Base-by-base conservation (phyloP, 2,797 vertebrate genomes). In the Zonotrichia albicollis region DNA sequence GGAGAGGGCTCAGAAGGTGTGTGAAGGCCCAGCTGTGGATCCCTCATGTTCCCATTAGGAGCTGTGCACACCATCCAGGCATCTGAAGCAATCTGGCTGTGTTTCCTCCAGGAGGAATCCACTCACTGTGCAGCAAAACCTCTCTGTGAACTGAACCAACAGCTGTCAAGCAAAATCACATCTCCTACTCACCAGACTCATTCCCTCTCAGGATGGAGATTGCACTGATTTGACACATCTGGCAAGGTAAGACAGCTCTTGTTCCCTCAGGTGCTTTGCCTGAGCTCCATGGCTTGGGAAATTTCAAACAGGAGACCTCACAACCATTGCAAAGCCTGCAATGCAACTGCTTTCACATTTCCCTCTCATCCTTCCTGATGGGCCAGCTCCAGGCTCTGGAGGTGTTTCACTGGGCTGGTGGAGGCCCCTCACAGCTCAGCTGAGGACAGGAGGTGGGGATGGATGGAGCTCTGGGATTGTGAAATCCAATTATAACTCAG, bases 401-500 rank as follows among this genome's bases (percentile, higher is more conserved):
- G 46, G 8, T 61, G 66, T 89, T 6, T 16, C 43, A 20, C 16
- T 16, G 74, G 16, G 53, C 60, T 92, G 61, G 26, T 8, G 2
- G 13, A 64, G 58, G 51, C n/a, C 32, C 22, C 48, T 70, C 0
- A 0, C 50, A 13, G 18, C 82, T 68, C 14, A 4, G 18, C 4
- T 84, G 62, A 2, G 4, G 70, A 91, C 48, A 66, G 82, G 50
- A 76, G 62, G 40, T 78, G 79, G 34, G 71, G 75, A 91, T 84
- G 73, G 70, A 85, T 55, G 64, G 1, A 2, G 71, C 45, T 81
- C 72, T 13, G 3, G 46, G 51, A 42, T 21, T 74, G 27, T 68
- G 89, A 84, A 73, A 96, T 86, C 65, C 50, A 36, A 10, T 55
- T 90, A 42, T 74, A 74, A 61, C 64, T 46, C 45, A 36, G 61